phyloP scores from a whole-genome alignment of 2,113 vertebrate genomes.

The Cacatua alba region DNA sequence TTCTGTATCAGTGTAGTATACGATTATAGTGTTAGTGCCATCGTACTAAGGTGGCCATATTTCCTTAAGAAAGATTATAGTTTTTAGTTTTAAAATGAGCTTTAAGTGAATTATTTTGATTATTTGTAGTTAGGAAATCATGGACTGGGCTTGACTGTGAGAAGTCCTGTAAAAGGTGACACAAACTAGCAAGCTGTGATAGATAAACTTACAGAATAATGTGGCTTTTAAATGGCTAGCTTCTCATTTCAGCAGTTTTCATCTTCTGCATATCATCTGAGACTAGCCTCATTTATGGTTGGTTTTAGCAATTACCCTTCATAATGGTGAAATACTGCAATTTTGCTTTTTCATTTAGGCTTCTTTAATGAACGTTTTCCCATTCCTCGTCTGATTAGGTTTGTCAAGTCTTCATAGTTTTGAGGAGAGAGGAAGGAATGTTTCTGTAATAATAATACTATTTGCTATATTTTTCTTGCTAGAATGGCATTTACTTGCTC shows the following conservation, averaged over 20 bases:
- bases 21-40: background rate
- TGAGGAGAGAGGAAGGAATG: background rate
- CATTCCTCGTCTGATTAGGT: background rate
- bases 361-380: background rate
- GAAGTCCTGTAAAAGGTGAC: background rate
- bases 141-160: background rate
- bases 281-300: background rate
- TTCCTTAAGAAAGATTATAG: background rate
- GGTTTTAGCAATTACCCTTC: background rate
- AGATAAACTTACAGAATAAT: background rate
- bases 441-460: background rate
- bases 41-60: background rate
- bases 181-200: background rate
- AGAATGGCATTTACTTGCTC: conserved; percentile 89
- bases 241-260: background rate
- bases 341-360: background rate
- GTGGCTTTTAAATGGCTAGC: background rate
- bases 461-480: background rate
- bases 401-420: background rate
- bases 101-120: background rate
- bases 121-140: background rate
- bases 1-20: background rate
- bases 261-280: background rate
- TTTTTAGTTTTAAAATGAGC: background rate
- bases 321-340: background rate